Evolutionary conservation across 2,797 vertebrate species (phyloP), one percentile per base, ranked within the genome.

Genomic region (Necrosyrtes monachus): DNA sequence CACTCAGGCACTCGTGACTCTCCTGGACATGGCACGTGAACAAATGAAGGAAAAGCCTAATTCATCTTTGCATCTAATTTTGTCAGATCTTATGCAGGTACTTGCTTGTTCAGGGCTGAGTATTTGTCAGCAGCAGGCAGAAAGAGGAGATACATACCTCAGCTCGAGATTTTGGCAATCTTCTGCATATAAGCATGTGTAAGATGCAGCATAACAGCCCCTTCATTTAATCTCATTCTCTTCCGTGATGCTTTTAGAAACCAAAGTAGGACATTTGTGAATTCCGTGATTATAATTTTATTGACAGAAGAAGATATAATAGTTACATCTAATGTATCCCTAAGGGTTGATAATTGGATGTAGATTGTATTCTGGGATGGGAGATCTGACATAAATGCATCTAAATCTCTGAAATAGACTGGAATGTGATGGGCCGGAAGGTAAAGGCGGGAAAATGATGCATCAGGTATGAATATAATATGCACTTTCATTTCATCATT

Each of bases 231-330:
- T 93, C 95, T 96, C 93, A 80, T 95, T 92, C 85, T 91, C 95
- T 96, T 91, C 87, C 7, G 9, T 46, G 88, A 93, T 86, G 94
- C 96, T 84, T 97, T 97, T 91, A 95, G 96, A 97, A 97, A 95
- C 92, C 78, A n/a, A 97, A 96, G 95, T 94, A 97, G 48, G 81
- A 96, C 96, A 97, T 96, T 96, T 95, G 92, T 95, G 86, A 92
- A 95, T 96, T 97, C 90, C 31, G 0, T 91, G 91, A 97, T 97
- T 95, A 97, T 97, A 95, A 97, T 97, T 97, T 97, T 98, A 97
- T 97, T 97, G 97, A 97, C 96, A 97, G 95, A 96, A 96, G 94
- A 96, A 96, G 96, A 97, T 97, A 97, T 97, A 97, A 97, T 96
- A 97, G 97, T 97, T 98, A 97, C 77, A 88, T 94, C 96, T 96